These are phyloP conservation scores for Centruroides sculpturatus DNA, from an alignment of 1,140 invertebrate genomes.

Conservation along the genomic window DNA sequence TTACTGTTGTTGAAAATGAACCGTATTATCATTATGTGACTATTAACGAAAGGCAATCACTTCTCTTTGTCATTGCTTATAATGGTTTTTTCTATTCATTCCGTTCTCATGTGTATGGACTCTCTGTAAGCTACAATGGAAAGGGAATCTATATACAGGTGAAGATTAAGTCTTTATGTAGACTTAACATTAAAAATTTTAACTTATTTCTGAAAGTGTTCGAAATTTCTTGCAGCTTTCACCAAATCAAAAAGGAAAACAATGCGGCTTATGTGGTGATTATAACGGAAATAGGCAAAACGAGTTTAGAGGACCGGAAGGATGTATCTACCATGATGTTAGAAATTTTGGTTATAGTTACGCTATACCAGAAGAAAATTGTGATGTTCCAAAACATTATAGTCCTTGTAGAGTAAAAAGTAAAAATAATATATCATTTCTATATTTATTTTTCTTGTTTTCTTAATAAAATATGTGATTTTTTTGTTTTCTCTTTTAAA, in stretches of 20 bases:
- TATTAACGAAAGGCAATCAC: neutral
- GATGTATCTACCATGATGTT: constrained; percentile 9
- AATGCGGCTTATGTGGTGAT: constrained; percentile 19
- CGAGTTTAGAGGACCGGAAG: constrained; percentile 8
- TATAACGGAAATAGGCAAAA: constrained; percentile 15
- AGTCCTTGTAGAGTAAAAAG: constrained; percentile 2
- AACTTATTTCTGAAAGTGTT: neutral
- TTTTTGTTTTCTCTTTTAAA: neutral
- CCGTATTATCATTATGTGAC: constrained; percentile 7
- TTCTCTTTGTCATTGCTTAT: constrained; percentile 2
- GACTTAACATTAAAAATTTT: neutral
- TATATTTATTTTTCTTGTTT: neutral
- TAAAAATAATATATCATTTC: neutral
- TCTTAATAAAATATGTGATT: neutral
- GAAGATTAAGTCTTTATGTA: neutral
- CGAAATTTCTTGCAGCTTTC: neutral
- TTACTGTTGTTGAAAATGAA: neutral
- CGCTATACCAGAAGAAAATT: constrained; percentile 9
- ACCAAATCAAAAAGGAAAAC: constrained; percentile 7
- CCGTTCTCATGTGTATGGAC: constrained; percentile 11
- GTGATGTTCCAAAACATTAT: constrained; percentile 7
- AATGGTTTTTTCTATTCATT: constrained; percentile 10
- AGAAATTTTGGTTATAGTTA: constrained; percentile 11
- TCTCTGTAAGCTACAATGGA: constrained; percentile 11
- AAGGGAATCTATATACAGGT: constrained; percentile 6